Evolutionary conservation across 2,113 vertebrate genomes (phyloP).

Genomic region (Zapornia atra): DNA sequence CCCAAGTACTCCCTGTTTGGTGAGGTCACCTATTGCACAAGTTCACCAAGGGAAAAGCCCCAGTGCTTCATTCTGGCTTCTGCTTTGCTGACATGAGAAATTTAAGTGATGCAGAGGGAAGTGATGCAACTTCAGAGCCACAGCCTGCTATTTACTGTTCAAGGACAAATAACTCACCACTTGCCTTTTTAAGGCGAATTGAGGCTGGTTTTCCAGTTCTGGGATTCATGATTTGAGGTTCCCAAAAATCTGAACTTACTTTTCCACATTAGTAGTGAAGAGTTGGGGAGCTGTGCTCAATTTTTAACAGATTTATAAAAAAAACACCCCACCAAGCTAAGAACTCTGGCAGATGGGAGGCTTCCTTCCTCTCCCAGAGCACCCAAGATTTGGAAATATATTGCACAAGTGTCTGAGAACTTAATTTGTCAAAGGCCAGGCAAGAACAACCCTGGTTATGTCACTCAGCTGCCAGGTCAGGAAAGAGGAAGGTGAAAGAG

Average conservation of each 20-base stretch:
- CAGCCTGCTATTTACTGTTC: neutral
- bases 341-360: neutral
- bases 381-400: slow-evolving; percentile 34
- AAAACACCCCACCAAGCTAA: neutral
- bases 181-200: neutral
- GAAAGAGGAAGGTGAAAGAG: neutral
- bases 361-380: slow-evolving; percentile 12
- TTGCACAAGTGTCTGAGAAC: slow-evolving; percentile 79
- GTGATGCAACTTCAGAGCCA: neutral
- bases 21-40: slow-evolving; percentile 77
- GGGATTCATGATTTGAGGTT: neutral
- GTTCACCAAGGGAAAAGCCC: slow-evolving; percentile 45
- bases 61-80: neutral
- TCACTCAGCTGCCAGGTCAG: neutral
- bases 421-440: slow-evolving; percentile 43
- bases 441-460: neutral
- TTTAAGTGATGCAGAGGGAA: neutral
- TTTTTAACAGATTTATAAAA: neutral
- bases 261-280: neutral
- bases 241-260: neutral
- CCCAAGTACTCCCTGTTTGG: neutral
- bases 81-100: neutral
- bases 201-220: neutral
- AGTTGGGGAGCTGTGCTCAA: neutral
- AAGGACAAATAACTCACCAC: neutral